Base-by-base conservation (phyloP, 2,797 vertebrate species). In the Esox masquinongy region DNA sequence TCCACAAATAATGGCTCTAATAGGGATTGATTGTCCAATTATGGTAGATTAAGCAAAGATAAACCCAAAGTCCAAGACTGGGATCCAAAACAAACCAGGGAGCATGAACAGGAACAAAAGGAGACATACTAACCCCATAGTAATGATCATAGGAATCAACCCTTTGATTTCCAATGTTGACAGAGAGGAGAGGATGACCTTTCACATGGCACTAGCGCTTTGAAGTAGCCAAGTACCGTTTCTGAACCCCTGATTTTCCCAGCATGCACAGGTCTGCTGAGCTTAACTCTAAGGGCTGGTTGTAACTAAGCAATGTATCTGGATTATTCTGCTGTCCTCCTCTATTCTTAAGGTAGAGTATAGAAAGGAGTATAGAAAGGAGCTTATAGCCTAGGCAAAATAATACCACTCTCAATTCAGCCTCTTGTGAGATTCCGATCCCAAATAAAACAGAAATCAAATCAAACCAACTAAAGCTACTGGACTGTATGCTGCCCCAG, bases 1-100 rank as follows among this genome's bases (percentile, higher is more conserved):
- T 83, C 79, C 80, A 85, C 83, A 84, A 74, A 69, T 82, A 90
- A 90, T 85, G 84, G 83, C 82, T 85, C 79, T 83, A 89, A 89
- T 88, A 84, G 83, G 81, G 85, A 70, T 79, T 36, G 80, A 89
- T 89, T 89, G 86, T 90, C 89, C 75, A 85, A 90, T 90, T 89
- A 90, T 82, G 77, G 85, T 87, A 91, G 86, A 88, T 88, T 87
- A 89, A 86, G 56, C 90, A 87, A 89, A 87, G 85, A 77, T 85
- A 84, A 83, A 86, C 81, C 74, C 86, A 75, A 82, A 80, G 87
- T 87, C 84, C 80, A 47, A 83, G 77, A 79, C 77, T 85, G 83
- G 82, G 85, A 89, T 89, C 80, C 84, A 92, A 87, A 91, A 90
- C 88, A 90, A 88, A 89, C 17, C 51, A 22, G 17, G 19, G 67